Evolutionary conservation across 2,888 invertebrate species (phyloP).

Genomic region (Rapana venosa): DNA sequence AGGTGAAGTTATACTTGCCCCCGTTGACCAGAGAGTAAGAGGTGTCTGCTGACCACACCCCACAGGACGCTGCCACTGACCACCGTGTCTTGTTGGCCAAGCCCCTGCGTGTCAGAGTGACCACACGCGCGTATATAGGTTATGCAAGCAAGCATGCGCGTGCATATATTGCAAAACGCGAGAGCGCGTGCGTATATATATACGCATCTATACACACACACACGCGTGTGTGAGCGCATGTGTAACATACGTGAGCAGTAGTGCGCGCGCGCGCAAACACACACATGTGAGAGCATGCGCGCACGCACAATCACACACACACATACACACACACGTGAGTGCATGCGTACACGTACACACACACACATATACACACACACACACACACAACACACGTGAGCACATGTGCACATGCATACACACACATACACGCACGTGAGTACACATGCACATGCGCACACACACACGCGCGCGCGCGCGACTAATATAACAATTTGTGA

Average conservation of each 20-base stretch:
- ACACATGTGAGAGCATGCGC: not conserved
- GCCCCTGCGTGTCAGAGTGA: conserved; percentile 23
- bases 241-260: too few species aligned
- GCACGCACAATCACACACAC: not conserved
- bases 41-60: conserved; percentile 62
- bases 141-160: too few species aligned
- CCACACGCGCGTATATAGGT: too few species aligned
- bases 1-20: conserved; percentile 65
- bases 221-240: too few species aligned
- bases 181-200: not conserved
- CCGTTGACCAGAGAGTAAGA: conserved; percentile 72
- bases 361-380: conserved; percentile 8
- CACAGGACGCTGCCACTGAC: conserved; percentile 54
- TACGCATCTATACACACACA: not conserved
- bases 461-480: too few species aligned
- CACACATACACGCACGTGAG: too few species aligned
- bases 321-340: not conserved
- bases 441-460: too few species aligned
- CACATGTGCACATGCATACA: too few species aligned
- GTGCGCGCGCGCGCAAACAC: conserved; percentile 14
- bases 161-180: too few species aligned
- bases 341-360: conserved; percentile 1
- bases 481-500: too few species aligned
- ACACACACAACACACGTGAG: too few species aligned
- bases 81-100: conserved; percentile 52